A percentile compares a stretch with the other conserved stretches of the same genome.
Evolutionary conservation across 1,140 invertebrate species (phyloP).

Genomic region (Lordiphosa stackelbergi): DNA sequence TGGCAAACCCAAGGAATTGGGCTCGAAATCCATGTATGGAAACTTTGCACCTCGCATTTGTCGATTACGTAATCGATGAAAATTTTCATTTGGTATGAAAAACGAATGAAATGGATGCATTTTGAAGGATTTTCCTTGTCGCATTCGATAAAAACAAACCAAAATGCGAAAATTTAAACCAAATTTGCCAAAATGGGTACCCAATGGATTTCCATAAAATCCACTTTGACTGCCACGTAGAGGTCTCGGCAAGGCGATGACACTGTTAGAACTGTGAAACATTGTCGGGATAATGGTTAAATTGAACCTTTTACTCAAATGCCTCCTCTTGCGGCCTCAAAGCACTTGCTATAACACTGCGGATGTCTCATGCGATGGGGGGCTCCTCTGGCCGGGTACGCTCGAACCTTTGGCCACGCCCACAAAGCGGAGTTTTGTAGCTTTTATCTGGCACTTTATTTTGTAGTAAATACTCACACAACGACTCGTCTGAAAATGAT

Average conservation of each 20-base stretch:
- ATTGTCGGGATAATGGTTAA: slow-evolving; percentile 32
- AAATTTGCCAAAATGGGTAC: slow-evolving; percentile 88
- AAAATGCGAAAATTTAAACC: slow-evolving; percentile 79
- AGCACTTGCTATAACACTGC: slow-evolving; percentile 23
- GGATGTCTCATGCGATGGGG: slow-evolving; percentile 51
- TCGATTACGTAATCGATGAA: slow-evolving; percentile 74
- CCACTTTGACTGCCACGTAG: slow-evolving; percentile 47
- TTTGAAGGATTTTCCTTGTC: slow-evolving; percentile 50
- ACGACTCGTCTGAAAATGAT: slow-evolving; percentile 51
- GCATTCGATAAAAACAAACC: slow-evolving; percentile 60
- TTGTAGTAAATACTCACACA: slow-evolving; percentile 58
- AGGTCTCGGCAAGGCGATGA: slow-evolving; percentile 32
- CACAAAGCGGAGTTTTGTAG: slow-evolving; percentile 38
- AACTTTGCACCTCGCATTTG: slow-evolving; percentile 59
- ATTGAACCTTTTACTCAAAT: slow-evolving; percentile 34
- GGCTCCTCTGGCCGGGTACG: slow-evolving; percentile 43
- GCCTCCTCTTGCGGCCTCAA: slow-evolving; percentile 16
- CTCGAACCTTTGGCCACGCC: slow-evolving; percentile 57
- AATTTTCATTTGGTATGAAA: slow-evolving; percentile 45
- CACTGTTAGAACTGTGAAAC: slow-evolving; percentile 66
- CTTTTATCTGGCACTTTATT: slow-evolving; percentile 25
- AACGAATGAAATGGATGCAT: slow-evolving; percentile 36
- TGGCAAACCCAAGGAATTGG: slow-evolving; percentile 30
- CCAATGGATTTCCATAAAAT: slow-evolving; percentile 78
- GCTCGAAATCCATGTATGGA: slow-evolving; percentile 35